phyloP scores from a whole-genome alignment of 2,888 invertebrate species.

The Amitus sp. region DNA sequence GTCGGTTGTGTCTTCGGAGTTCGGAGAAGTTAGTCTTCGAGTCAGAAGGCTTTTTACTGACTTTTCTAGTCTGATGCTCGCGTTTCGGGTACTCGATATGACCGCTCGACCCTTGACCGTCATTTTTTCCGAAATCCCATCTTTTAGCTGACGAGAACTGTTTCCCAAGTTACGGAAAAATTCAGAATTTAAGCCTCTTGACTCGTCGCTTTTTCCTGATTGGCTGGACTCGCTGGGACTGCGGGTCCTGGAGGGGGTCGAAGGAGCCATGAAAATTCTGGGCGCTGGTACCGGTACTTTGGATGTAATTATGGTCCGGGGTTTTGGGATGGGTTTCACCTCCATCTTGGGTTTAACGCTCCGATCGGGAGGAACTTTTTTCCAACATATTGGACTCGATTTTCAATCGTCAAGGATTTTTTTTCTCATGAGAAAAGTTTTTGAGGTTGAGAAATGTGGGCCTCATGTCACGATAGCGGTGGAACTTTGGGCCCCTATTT shows the following conservation, averaged over 20 bases:
- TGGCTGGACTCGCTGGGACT: conserved; percentile 53
- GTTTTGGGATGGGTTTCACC: conserved; percentile 59
- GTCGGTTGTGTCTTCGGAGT: conserved; percentile 45
- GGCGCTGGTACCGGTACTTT: conserved; percentile 57
- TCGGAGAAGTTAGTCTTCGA: conserved; percentile 51
- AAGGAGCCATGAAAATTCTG: conserved; percentile 37
- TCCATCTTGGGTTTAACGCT: conserved; percentile 47
- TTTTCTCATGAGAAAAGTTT: too few species aligned
- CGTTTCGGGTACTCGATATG: conserved; percentile 72
- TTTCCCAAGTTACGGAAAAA: conserved; percentile 53
- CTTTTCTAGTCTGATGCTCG: conserved; percentile 66
- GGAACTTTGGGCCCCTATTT: too few species aligned
- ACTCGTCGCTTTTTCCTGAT: conserved; percentile 54
- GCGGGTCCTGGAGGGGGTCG: conserved; percentile 38
- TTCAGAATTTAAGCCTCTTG: conserved; percentile 43
- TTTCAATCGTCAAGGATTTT: too few species aligned
- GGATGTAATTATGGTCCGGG: conserved; percentile 49
- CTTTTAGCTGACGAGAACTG: conserved; percentile 68
- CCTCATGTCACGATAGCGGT: too few species aligned
- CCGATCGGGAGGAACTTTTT: not conserved
- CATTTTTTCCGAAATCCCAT: conserved; percentile 68
- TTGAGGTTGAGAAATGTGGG: too few species aligned
- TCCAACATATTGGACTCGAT: too few species aligned
- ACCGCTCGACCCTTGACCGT: conserved; percentile 70
- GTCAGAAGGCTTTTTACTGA: conserved; percentile 62